Evolutionary conservation across 2,797 vertebrate genomes (phyloP), one percentile per base, ranked within the genome.

Genomic region (Ctenosaura bakeri): DNA sequence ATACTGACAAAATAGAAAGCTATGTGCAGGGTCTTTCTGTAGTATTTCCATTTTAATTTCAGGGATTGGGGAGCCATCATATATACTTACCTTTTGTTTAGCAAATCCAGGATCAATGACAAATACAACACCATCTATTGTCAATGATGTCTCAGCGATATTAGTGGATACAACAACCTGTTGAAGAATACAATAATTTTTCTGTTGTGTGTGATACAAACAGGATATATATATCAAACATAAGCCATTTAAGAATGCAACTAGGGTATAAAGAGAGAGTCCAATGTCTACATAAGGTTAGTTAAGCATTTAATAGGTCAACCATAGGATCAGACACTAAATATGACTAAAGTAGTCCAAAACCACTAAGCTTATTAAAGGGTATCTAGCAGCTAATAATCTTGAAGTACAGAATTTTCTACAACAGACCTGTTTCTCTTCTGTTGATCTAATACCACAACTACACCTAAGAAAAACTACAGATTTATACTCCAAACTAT

Each of bases 71-170:
- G 76, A 0, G 42, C 2, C 59, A 0, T 80, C 64, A 14, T 74
- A 76, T 83, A 54, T 38, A 12, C 35, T 2, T 96, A 99, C 99
- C 98, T 99, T 99, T 97, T 99, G 98, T 97, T 99, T 99, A 73
- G 99, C 99, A 98, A 99, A 99, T 95, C 99, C 99, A 56, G 99
- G 99, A 98, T 99, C 99, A 94, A 99, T 99, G 96, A 99, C 99
- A 97, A 99, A 99, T 91, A 99, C 99, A 92, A 99, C 99, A 2
- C 98, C 98, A 82, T 99, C 98, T 95, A 99, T 99, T 97, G 99
- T 99, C 97, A 99, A 97, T 86, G 99, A 99, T 5, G 99, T 99
- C 97, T 99, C 99, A 0, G 99, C 99, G n/a, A 99, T 99, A 96
- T 99, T 99, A 95, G 99, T 99, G 82, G 99, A 99, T 94, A 99